Percentiles rank a stretch among this genome's conserved stretches.
Evolutionary conservation across 53 echinoderm and acorn worm genomes (phyloP).

Genomic region (Echinarachnius parma): DNA sequence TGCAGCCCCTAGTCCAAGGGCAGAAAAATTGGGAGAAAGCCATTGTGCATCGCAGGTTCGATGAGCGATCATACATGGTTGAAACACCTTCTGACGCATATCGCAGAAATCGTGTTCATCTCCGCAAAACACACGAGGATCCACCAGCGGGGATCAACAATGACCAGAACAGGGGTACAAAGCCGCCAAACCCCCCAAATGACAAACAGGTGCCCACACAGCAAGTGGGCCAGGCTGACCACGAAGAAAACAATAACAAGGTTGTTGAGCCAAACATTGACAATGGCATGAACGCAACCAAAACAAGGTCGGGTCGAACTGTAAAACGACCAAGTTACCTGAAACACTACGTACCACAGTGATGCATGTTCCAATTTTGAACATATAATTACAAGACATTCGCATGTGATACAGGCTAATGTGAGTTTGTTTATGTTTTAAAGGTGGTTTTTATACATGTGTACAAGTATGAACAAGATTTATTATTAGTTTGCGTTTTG

Average conservation of each 20-base stretch:
- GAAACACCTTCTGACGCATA: constrained; percentile 37
- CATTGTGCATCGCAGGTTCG: constrained; percentile 19
- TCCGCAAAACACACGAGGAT: neutral
- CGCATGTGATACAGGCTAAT: no score
- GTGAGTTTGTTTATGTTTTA: no score
- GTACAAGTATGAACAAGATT: no score
- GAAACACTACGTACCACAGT: constrained; percentile 9
- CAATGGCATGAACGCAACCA: neutral
- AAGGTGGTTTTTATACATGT: no score
- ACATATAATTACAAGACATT: no score
- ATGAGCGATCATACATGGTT: constrained; percentile 55
- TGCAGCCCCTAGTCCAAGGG: constrained; percentile 51
- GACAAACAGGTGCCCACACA: no score
- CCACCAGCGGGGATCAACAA: constrained; percentile 5
- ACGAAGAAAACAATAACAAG: neutral
- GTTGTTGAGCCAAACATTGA: neutral
- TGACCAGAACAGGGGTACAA: no score
- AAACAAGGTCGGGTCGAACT: constrained; percentile 7
- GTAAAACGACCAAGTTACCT: constrained; percentile 5
- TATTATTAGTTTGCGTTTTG: no score
- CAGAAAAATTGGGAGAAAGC: constrained; percentile 37
- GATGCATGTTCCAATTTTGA: no score
- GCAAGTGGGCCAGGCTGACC: no score
- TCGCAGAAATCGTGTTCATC: constrained; percentile 31
- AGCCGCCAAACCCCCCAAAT: no score